Percentiles rank a stretch among this genome's conserved stretches.
phyloP scores from a whole-genome alignment of 2,888 invertebrate genomes.

The Osmoderma eremita region DNA sequence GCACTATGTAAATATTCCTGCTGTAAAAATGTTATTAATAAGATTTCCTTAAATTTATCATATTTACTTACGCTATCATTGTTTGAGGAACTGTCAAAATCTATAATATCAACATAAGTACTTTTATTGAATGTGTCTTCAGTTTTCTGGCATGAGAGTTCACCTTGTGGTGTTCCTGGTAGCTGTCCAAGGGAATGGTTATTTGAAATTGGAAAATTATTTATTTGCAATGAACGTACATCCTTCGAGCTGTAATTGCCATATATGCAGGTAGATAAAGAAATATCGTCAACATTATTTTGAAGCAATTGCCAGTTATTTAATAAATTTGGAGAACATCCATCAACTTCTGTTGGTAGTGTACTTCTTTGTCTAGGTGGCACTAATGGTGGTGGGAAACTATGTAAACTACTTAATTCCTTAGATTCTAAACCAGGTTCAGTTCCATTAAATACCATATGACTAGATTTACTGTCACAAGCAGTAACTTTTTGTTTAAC shows the following conservation, averaged over 20 bases:
- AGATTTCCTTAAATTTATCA: not conserved
- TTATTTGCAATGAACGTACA: not conserved
- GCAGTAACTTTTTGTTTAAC: conserved; percentile 38
- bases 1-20: conserved; percentile 28
- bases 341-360: conserved; percentile 4
- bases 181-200: conserved; percentile 14
- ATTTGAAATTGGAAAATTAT: conserved; percentile 18
- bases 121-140: conserved; percentile 31
- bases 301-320: conserved; percentile 20
- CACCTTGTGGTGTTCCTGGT: conserved; percentile 1
- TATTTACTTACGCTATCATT: conserved; percentile 21
- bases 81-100: conserved; percentile 28
- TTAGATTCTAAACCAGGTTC: conserved; percentile 27
- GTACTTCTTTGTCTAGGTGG: conserved; percentile 41
- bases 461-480: conserved; percentile 30
- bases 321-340: conserved; percentile 16
- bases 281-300: conserved; percentile 21
- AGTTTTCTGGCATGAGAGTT: conserved; percentile 7
- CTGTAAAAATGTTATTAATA: conserved; percentile 4
- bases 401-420: conserved; percentile 8
- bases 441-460: conserved; percentile 23
- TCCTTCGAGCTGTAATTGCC: conserved; percentile 17
- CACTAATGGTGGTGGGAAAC: conserved; percentile 42
- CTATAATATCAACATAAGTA: conserved; percentile 30
- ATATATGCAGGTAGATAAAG: conserved; percentile 26